Evolutionary conservation across 1,140 invertebrate species (phyloP).

Genomic region (Acromyrmex echinatior): DNA sequence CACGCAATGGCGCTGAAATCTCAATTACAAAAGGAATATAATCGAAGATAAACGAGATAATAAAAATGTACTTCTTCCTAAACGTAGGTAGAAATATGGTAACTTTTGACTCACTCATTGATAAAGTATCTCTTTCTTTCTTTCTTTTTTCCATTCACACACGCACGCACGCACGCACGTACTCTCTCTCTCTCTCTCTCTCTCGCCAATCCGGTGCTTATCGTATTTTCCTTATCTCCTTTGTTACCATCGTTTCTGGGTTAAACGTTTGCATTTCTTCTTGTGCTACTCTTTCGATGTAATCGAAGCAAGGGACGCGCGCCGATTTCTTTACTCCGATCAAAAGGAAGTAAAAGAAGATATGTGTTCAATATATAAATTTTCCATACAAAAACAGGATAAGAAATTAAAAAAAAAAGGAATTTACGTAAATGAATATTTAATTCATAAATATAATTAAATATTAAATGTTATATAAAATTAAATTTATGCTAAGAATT

Average conservation of each 20-base stretch:
- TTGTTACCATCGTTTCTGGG: constrained; percentile 83
- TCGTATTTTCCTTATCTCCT: constrained; percentile 59
- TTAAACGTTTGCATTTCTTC: constrained; percentile 79
- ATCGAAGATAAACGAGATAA: constrained; percentile 85
- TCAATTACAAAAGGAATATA: constrained; percentile 86
- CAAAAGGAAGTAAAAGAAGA: constrained; percentile 42
- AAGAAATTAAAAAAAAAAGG: background rate
- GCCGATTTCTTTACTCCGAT: constrained; percentile 39
- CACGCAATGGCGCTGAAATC: constrained; percentile 82
- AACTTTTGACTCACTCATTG: constrained; percentile 86
- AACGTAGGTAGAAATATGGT: constrained; percentile 86
- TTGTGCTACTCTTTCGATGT: constrained; percentile 61
- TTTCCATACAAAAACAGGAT: background rate
- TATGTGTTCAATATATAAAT: background rate
- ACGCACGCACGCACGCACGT: background rate
- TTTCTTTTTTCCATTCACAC: constrained; percentile 31
- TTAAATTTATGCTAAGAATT: constrained; percentile 7
- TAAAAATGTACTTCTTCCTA: constrained; percentile 85
- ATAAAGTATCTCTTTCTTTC: constrained; percentile 80
- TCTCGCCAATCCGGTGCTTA: constrained; percentile 62
- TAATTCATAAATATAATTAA: background rate
- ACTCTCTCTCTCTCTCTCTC: constrained; percentile 14
- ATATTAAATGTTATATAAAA: background rate
- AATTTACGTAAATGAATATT: background rate
- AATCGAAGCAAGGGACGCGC: constrained; percentile 44